Evolutionary conservation across 2,888 invertebrate genomes (phyloP), one percentile per base, ranked within the genome.

Genomic region (Chloroclysta siterata): DNA sequence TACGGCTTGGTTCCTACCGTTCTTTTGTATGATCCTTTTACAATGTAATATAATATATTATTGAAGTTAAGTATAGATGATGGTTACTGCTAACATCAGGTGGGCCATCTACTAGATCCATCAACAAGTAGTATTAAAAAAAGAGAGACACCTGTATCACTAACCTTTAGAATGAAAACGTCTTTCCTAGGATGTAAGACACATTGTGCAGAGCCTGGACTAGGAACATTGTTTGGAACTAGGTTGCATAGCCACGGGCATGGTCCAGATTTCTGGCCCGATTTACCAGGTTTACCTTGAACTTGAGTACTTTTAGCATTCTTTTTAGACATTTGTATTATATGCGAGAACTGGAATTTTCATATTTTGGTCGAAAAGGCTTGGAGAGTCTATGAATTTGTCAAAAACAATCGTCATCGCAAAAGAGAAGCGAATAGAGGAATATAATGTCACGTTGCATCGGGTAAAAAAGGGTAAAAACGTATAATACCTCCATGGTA

Each of bases 111-210:
- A n/a, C n/a, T n/a, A 6, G 29, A n/a, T n/a, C n/a, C n/a, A n/a
- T n/a, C n/a, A n/a, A n/a, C n/a, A n/a, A n/a, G n/a, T n/a, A n/a
- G 22, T 22, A 22, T 22, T n/a, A n/a, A 22, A 22, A 22, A 22
- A 2, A 22, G 22, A 2, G 22, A 22, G 22, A 6, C 5, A 33
- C 1, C 6, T 33, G 33, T 14, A 42, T 17, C 17, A 53, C 39
- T 17, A 28, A 88, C 95, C 78, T 95, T 93, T 39, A 95, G 79
- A 15, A 95, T 89, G 70, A 95, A 95, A 0, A 95, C 92, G 73
- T 95, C 95, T 78, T 94, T 94, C 17, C 93, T 90, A 0, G 94
- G 94, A 80, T 95, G 95, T 5, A 93, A 78, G 2, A 94, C 79
- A 41, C 85, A 75, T 33, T 94, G 93, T 0, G 88, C 81, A 0